Base-by-base conservation (phyloP, 1,140 invertebrate species). In the Notospermus geniculatus region DNA sequence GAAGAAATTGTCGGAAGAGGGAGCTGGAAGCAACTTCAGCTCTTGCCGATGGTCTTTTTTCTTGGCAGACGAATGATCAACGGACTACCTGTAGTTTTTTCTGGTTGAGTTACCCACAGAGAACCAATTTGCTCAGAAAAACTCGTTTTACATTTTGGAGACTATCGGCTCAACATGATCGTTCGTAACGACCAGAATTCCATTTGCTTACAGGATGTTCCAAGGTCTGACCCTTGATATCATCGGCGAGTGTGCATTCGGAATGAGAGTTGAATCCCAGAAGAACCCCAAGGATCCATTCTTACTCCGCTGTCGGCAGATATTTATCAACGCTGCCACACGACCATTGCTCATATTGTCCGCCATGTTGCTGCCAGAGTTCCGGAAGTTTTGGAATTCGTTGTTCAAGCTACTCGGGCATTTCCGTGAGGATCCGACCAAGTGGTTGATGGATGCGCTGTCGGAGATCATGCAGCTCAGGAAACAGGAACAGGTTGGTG, bases 141-240 rank as follows among this genome's bases (percentile, higher is more conserved):
- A n/a, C n/a, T n/a, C n/a, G n/a, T n/a, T n/a, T n/a, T n/a, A n/a
- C n/a, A n/a, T n/a, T n/a, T n/a, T n/a, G n/a, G n/a, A n/a, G n/a
- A n/a, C n/a, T n/a, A n/a, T n/a, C n/a, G n/a, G n/a, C n/a, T n/a
- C n/a, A n/a, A n/a, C n/a, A n/a, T n/a, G n/a, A n/a, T n/a, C n/a
- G n/a, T n/a, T n/a, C n/a, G n/a, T n/a, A n/a, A n/a, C n/a, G n/a
- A n/a, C n/a, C n/a, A n/a, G n/a, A n/a, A n/a, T n/a, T 36, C 15
- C 32, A 7, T 4, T 36, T 15, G 32, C 4, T 36, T 36, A 7
- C 32, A 36, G 32, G 32, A 36, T 36, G 32, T 36, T 36, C 62
- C 73, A 82, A 69, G 75, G 82, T 1, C 69, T 85, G 2, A 84
- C 84, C 0, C 65, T 83, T 36, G 82, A 85, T 64, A 80, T 84